phyloP scores from a whole-genome alignment of 2,113 vertebrate genomes.

The Cyprinus carpio region DNA sequence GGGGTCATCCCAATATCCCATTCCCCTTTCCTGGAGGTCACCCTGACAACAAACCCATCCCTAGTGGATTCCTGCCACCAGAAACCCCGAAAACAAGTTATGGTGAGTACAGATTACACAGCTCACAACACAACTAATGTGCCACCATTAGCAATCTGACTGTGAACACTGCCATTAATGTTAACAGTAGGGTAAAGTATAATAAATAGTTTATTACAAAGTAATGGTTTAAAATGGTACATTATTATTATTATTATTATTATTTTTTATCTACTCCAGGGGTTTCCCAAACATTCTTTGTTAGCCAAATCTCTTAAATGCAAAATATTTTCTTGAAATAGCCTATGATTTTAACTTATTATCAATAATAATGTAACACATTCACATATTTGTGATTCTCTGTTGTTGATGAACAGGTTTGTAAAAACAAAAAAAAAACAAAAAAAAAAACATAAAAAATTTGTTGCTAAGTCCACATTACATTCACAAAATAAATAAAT shows the following conservation, averaged over 20 bases:
- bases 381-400: background rate
- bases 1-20: conserved; percentile 60
- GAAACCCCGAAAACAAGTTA: conserved; percentile 74
- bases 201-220: background rate
- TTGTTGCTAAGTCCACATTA: background rate
- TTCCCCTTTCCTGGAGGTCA: conserved; percentile 25
- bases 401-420: too few species aligned
- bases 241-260: background rate
- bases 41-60: conserved; percentile 61
- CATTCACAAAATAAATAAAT: too few species aligned
- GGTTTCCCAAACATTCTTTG: background rate
- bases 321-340: background rate
- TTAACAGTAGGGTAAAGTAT: background rate
- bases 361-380: background rate
- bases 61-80: conserved; percentile 69
- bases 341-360: background rate
- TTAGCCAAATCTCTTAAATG: background rate
- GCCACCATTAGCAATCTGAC: background rate
- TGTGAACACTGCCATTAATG: background rate
- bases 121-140: too few species aligned
- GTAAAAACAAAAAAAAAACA: too few species aligned
- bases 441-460: too few species aligned
- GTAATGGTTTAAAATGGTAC: background rate
- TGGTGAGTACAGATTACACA: conserved; percentile 68
- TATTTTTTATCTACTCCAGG: background rate